Conservation (phyloP, 2,888 invertebrate genomes). For the Didymodactylos carnosus region DNA sequence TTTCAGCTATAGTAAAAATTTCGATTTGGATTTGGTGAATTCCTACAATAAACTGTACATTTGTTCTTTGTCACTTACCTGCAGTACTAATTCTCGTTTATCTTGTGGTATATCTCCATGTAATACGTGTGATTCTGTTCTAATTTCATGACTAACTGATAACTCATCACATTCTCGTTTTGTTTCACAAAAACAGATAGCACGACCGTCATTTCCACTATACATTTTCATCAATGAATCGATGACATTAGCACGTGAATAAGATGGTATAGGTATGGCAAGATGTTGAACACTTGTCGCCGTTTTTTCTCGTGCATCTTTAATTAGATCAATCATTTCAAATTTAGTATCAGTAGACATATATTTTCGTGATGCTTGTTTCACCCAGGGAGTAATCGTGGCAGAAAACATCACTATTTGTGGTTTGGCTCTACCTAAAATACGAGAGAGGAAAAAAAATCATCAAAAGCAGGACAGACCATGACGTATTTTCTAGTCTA, state of each 20-base stretch:
- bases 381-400: slow-evolving; percentile 30
- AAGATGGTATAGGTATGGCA: slow-evolving; percentile 19
- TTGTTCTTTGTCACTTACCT: slow-evolving; percentile 20
- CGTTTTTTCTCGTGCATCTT: slow-evolving; percentile 14
- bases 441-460: too few relatives aligned
- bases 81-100: slow-evolving; percentile 23
- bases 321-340: slow-evolving; percentile 26
- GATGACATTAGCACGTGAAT: slow-evolving; percentile 23
- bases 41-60: not conserved
- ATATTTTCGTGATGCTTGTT: slow-evolving; percentile 25
- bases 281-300: slow-evolving; percentile 12
- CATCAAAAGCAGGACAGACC: too few relatives aligned
- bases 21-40: too few relatives aligned
- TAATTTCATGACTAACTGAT: slow-evolving; percentile 19
- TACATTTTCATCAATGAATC: slow-evolving; percentile 25
- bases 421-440: too few relatives aligned
- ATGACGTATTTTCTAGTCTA: too few relatives aligned
- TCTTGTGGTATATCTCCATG: slow-evolving; percentile 31
- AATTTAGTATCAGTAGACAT: slow-evolving; percentile 20
- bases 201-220: slow-evolving; percentile 24
- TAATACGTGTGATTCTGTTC: slow-evolving; percentile 23
- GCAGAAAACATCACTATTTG: slow-evolving; percentile 33
- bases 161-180: slow-evolving; percentile 29
- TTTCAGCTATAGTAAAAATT: too few relatives aligned
- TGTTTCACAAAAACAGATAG: slow-evolving; percentile 30